A percentile compares a stretch with the other conserved stretches of the same genome.
These are phyloP conservation scores for Drosophila simulans DNA, from an alignment of 1,140 invertebrate species.

Conservation along the genomic window DNA sequence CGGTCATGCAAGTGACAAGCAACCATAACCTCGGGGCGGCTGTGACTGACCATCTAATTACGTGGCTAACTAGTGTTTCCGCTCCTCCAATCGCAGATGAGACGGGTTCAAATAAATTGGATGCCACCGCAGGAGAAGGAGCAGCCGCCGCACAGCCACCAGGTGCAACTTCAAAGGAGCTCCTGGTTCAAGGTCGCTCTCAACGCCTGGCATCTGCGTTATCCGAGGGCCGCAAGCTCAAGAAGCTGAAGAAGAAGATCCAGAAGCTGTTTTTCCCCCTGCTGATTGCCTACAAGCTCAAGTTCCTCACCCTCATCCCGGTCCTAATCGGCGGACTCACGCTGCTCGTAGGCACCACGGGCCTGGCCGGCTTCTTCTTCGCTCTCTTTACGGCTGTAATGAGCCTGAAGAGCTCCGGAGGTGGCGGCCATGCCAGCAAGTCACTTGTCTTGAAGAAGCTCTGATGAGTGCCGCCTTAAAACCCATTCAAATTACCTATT, in stretches of 20 bases:
- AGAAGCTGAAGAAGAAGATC: constrained; percentile 87
- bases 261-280: constrained; percentile 90
- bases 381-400: constrained; percentile 90
- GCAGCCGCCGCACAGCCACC: not conserved
- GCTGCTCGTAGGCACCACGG: constrained; percentile 90
- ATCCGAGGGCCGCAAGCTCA: constrained; percentile 66
- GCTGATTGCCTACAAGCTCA: constrained; percentile 92
- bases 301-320: constrained; percentile 91
- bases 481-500: constrained; percentile 32
- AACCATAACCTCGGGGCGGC: constrained; percentile 40
- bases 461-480: constrained; percentile 33
- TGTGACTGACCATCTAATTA: constrained; percentile 67
- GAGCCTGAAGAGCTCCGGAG: constrained; percentile 85
- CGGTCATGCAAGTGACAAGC: constrained; percentile 9
- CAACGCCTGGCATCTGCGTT: constrained; percentile 31
- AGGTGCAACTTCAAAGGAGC: constrained; percentile 62
- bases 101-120: constrained; percentile 42
- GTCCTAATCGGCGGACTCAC: constrained; percentile 90
- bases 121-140: constrained; percentile 6
- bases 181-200: constrained; percentile 67
- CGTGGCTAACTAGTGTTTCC: constrained; percentile 29
- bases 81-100: constrained; percentile 30
- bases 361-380: constrained; percentile 93
- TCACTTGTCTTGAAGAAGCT: constrained; percentile 76
- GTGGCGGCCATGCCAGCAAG: constrained; percentile 63